phyloP scores from a whole-genome alignment of 2,113 vertebrate genomes.

The Nicator chloris region DNA sequence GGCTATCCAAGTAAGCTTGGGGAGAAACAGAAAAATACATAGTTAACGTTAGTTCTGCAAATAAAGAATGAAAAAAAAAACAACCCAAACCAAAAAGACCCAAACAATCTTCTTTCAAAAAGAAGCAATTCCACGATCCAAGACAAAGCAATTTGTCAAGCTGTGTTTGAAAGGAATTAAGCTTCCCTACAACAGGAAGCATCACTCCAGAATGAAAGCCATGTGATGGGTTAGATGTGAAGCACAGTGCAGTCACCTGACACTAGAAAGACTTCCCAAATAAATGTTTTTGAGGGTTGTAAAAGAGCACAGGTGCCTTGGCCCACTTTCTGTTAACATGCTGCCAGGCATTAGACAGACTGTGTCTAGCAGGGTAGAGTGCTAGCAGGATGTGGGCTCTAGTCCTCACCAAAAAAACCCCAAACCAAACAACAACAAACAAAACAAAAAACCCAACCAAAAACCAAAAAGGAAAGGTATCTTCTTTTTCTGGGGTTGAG shows the following conservation, averaged over 20 bases:
- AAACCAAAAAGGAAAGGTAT: neutral
- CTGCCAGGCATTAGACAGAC: neutral
- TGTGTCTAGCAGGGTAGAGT: neutral
- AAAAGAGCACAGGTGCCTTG: neutral
- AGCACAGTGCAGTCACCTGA: neutral
- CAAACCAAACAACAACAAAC: neutral
- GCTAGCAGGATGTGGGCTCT: neutral
- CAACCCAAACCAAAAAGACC: neutral
- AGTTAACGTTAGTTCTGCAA: slow-evolving; percentile 71
- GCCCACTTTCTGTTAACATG: neutral
- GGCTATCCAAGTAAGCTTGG: slow-evolving; percentile 99
- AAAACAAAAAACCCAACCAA: neutral
- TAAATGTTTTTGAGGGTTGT: neutral
- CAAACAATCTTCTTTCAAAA: slow-evolving; percentile 38
- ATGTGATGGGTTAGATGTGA: neutral
- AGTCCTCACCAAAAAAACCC: neutral
- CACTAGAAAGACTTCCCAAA: neutral
- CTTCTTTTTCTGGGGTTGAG: slow-evolving; percentile 66
- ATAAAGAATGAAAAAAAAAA: neutral
- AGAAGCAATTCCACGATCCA: neutral
- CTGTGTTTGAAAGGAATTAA: neutral
- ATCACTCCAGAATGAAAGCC: neutral
- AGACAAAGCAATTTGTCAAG: neutral
- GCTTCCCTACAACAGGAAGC: neutral
- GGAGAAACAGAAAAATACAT: slow-evolving; percentile 81